Conservation (phyloP, 2,113 vertebrate genomes). For the Perognathus longimembris region DNA sequence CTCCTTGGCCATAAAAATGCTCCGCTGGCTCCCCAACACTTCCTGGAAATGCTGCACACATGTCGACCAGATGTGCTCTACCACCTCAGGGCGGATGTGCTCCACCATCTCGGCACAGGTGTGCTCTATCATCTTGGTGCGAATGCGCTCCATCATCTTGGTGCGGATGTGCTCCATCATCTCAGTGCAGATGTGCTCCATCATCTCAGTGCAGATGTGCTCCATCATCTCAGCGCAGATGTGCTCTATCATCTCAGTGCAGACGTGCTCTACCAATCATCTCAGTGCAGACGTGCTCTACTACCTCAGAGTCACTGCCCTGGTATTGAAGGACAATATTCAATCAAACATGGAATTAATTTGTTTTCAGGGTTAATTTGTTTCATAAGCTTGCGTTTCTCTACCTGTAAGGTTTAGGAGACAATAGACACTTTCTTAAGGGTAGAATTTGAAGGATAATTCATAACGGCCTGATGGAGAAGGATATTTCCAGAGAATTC, state of each 20-base stretch:
- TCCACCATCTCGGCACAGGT: too few relatives aligned
- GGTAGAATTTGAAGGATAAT: constrained; percentile 3
- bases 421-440: neutral
- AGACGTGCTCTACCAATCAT: too few relatives aligned
- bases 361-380: neutral
- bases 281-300: too few relatives aligned
- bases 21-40: neutral
- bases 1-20: neutral
- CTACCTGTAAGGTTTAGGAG: neutral
- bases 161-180: too few relatives aligned
- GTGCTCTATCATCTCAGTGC: too few relatives aligned
- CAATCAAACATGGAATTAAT: neutral
- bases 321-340: neutral
- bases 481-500: neutral
- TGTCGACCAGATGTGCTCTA: neutral
- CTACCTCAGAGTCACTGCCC: neutral
- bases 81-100: neutral
- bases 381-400: neutral
- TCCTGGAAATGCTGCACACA: neutral
- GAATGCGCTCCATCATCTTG: too few relatives aligned
- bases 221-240: too few relatives aligned
- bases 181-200: too few relatives aligned
- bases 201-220: too few relatives aligned
- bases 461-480: neutral
- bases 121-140: too few relatives aligned